Base-by-base conservation (phyloP, 2,797 vertebrate genomes). In the Pempheris klunzingeri region DNA sequence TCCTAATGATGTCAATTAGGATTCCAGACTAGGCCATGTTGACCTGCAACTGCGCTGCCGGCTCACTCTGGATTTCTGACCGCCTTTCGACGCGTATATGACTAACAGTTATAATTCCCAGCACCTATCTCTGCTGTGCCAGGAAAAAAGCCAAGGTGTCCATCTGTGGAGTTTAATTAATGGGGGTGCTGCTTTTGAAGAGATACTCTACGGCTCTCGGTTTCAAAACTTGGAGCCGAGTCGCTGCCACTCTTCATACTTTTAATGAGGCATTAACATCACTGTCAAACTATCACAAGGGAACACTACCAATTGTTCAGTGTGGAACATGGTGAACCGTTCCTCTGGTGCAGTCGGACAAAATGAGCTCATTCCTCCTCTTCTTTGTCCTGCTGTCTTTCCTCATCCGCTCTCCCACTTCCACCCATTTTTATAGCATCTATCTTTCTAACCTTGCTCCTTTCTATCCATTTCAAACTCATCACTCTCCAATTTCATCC, bases 241-340 rank as follows among this genome's bases (percentile, higher is more conserved):
- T 85, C 36, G 30, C 79, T 24, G 74, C 71, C 65, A 74, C 67
- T 75, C 66, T 41, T 57, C 61, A 17, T 79, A 81, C 84, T 90
- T 91, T 88, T 93, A 92, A 93, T 90, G 88, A 92, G 88, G 78
- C 84, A 86, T 92, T 88, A 92, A 75, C 85, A 54, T 91, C 85
- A 84, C 82, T 86, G 83, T 91, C 88, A 78, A 34, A 38, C 65
- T 60, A 71, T 81, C 78, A 88, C 87, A 74, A 49, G 80, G 76
- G 86, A 87, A 83, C 77, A 24, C 59, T 24, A 60, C 39, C 71
- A 26, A 74, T 90, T 78, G 82, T 85, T 89, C 77, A 28, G 47
- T 15, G 80, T n/a, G 58, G 86, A 87, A 88, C 85, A 74, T 2
- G 26, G 77, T 26, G 84, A 85, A 70, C 81, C 71, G 44, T 78